These are phyloP conservation scores for Orchesellides sinensis DNA, from an alignment of 2,888 invertebrate genomes.

Conservation along the genomic window DNA sequence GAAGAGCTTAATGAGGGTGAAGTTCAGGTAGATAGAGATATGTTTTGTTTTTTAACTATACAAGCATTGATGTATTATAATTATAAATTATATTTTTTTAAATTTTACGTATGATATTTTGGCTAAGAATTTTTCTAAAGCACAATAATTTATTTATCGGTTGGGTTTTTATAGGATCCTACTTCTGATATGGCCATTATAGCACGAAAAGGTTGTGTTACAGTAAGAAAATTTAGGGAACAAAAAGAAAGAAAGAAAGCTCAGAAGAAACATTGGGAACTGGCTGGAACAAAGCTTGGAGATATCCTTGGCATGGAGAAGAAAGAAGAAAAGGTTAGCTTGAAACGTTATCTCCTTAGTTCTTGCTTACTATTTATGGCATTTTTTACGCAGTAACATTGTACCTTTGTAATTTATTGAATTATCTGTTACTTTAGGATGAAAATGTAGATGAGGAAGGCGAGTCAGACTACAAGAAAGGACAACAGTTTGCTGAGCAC, in stretches of 20 bases:
- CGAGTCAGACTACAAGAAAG: conserved; percentile 91
- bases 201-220: conserved; percentile 93
- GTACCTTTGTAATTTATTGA: too few species aligned
- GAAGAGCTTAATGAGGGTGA: conserved; percentile 81
- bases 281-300: conserved; percentile 96
- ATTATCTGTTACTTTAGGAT: conserved; percentile 75
- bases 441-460: conserved; percentile 82
- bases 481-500: conserved; percentile 98
- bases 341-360: neutral
- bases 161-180: conserved; percentile 82
- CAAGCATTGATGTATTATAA: too few species aligned
- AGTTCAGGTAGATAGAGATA: conserved; percentile 84
- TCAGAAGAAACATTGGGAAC: conserved; percentile 99
- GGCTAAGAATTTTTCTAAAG: too few species aligned
- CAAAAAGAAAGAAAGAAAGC: conserved; percentile 97
- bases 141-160: too few species aligned
- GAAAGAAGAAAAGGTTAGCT: conserved; percentile 82
- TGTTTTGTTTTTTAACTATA: too few species aligned
- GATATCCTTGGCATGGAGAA: conserved; percentile 96
- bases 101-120: too few species aligned
- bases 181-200: conserved; percentile 98
- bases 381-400: neutral
- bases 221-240: conserved; percentile 94
- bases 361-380: neutral
- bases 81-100: too few species aligned